Base-by-base conservation (phyloP, 2,113 vertebrate genomes). In the Brevimyrus niger region DNA sequence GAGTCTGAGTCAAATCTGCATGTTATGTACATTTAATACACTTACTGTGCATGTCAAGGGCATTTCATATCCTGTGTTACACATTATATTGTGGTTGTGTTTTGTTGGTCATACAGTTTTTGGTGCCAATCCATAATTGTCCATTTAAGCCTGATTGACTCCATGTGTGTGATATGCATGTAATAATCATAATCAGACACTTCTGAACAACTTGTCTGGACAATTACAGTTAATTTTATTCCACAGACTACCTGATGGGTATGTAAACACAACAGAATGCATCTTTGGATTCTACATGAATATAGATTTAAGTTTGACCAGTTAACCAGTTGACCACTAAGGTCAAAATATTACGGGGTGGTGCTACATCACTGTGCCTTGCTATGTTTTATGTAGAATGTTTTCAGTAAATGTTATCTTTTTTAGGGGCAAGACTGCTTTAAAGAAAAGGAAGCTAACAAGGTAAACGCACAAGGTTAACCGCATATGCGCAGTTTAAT, bases 371-470 rank as follows among this genome's bases (percentile, higher is more conserved):
- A 48, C 85, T 87, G 27, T 38, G 2, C 13, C 38, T 55, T 31
- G 4, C 15, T 87, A n/a, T 87, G 85, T 35, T 31, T 9, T 10
- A 13, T 48, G 42, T 89, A 87, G 27, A 46, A 55, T 31, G 42
- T 7, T 89, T 42, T 90, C 87, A 50, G 76, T 87, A 89, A 92
- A 86, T 89, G 51, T 86, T 91, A 86, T 88, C 85, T 89, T 51
- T 91, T 92, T 58, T 94, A 99, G 98, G 98, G 97, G 96, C 96
- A 99, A 99, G 96, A 98, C 98, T 17, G 98, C 97, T 76, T 94
- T 99, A 94, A 99, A 99, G 97, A 99, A 98, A 95, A 97, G 97
- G 94, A 99, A 98, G 91, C 94, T 99, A 92, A 98, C 97, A 61
- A 98, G 98, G 98, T 99, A 97, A 93, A 95, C 92, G 3, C 48